Conservation (phyloP, 2,113 vertebrate genomes). For the Aspiorhynchus laticeps region DNA sequence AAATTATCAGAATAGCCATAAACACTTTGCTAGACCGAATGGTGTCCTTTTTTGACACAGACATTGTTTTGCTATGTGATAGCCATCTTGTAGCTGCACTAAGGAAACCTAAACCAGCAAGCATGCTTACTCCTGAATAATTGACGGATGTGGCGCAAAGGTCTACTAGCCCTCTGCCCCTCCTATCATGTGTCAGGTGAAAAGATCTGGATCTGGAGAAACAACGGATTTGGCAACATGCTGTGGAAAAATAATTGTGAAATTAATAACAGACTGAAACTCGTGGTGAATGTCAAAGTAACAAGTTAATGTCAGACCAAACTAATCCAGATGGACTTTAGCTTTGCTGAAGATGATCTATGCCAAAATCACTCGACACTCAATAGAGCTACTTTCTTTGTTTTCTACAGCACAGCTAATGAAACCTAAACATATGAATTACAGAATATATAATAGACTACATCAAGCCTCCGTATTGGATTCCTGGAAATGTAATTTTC, state of each 20-base stretch:
- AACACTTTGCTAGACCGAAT: conserved; percentile 8
- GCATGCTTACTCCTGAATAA: conserved; percentile 70
- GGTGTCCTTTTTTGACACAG: conserved; percentile 51
- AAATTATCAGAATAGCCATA: background rate
- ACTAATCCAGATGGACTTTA: background rate
- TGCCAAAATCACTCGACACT: background rate
- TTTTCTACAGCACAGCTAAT: background rate
- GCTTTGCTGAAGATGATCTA: background rate
- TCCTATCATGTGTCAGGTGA: conserved; percentile 51
- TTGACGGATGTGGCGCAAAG: conserved; percentile 65
- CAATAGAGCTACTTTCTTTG: background rate
- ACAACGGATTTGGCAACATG: conserved; percentile 42
- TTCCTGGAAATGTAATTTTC: conserved; percentile 23
- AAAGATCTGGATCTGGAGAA: conserved; percentile 42
- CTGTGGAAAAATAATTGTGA: background rate
- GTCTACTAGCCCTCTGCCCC: conserved; percentile 55
- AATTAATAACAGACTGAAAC: conserved; percentile 8
- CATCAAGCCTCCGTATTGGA: background rate
- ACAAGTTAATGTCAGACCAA: background rate
- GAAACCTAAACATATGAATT: background rate
- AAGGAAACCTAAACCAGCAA: conserved; percentile 69
- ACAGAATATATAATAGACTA: conserved; percentile 15
- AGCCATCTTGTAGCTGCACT: conserved; percentile 55
- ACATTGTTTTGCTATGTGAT: conserved; percentile 64
- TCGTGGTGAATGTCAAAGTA: background rate